Conservation (phyloP, 2,113 vertebrate species). For the Dermatemys mawii region DNA sequence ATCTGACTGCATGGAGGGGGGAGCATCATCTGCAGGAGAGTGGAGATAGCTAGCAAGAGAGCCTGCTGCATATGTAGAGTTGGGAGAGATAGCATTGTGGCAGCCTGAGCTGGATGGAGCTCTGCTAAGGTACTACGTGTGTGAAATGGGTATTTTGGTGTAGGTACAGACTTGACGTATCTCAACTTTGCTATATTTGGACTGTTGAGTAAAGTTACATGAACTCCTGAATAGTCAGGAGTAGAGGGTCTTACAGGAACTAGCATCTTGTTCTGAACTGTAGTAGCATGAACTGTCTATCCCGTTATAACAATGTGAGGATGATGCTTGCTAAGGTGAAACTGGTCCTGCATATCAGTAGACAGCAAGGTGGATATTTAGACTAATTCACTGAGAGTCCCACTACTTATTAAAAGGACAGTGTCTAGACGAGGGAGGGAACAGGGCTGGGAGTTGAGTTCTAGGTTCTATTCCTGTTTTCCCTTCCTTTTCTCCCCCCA, state of each 20-base stretch:
- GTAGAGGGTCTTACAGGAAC: background rate
- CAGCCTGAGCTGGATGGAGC: background rate
- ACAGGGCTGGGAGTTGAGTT: background rate
- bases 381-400: background rate
- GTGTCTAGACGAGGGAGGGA: background rate
- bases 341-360: background rate
- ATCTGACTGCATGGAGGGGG: background rate
- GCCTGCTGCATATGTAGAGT: background rate
- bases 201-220: background rate
- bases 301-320: rapidly evolving
- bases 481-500: background rate
- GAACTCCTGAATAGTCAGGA: background rate
- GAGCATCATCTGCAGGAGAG: background rate
- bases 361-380: background rate
- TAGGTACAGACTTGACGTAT: background rate
- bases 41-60: background rate
- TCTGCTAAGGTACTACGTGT: background rate
- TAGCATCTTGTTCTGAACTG: background rate
- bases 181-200: background rate
- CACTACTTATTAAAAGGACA: background rate
- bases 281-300: background rate
- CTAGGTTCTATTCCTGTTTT: background rate
- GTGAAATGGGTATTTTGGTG: background rate
- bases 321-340: rapidly evolving
- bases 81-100: background rate